Evolutionary conservation across 2,888 invertebrate genomes (phyloP).

Genomic region (Drosophila hawaiiensis): DNA sequence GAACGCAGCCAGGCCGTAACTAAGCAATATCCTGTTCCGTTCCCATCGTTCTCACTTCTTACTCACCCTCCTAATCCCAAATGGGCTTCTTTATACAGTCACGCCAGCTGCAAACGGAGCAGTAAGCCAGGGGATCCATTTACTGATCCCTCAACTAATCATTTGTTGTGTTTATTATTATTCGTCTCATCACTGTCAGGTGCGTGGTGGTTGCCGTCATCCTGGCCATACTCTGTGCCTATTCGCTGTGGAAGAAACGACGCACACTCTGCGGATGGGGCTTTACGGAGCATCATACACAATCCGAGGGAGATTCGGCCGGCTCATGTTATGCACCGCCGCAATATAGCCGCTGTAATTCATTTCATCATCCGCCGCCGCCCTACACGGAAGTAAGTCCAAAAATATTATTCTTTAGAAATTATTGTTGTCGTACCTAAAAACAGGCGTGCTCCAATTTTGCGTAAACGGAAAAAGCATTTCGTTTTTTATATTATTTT

Average conservation of each 20-base stretch:
- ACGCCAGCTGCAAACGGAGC: constrained; percentile 73
- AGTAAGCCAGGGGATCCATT: constrained; percentile 52
- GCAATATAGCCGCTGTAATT: constrained; percentile 93
- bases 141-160: background rate
- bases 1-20: constrained; percentile 51
- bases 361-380: constrained; percentile 93
- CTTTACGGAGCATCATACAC: constrained; percentile 86
- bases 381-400: constrained; percentile 92
- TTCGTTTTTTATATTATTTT: background rate
- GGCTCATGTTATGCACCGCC: constrained; percentile 93
- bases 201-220: constrained; percentile 89
- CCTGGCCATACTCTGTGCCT: constrained; percentile 90
- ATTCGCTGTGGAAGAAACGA: constrained; percentile 88
- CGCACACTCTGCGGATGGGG: constrained; percentile 86
- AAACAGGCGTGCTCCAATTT: background rate
- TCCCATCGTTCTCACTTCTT: background rate
- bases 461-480: background rate
- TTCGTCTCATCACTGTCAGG: constrained; percentile 83
- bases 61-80: background rate
- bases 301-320: constrained; percentile 91
- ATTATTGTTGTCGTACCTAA: background rate
- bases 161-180: background rate
- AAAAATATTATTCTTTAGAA: background rate
- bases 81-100: constrained; percentile 77
- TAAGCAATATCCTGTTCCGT: background rate